phyloP scores from a whole-genome alignment of 1,140 invertebrate genomes.

The Orussus abietinus region DNA sequence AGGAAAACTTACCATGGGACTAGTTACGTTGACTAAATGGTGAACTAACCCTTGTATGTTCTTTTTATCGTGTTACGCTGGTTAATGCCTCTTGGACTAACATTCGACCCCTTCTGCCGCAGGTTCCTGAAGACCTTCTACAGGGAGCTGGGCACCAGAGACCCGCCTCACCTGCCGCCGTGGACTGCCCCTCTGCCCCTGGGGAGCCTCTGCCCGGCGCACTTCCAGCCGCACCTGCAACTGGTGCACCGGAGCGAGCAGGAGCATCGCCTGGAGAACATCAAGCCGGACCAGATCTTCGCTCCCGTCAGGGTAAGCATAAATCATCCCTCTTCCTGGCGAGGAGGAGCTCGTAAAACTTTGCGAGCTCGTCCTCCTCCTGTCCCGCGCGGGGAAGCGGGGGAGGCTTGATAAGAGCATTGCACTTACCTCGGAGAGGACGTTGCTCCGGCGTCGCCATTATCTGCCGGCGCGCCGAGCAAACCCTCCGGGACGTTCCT shows the following conservation, averaged over 20 bases:
- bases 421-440: too few relatives aligned
- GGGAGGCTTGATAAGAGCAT: too few relatives aligned
- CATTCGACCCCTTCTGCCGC: slow-evolving; percentile 12
- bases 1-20: too few relatives aligned
- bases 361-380: background rate
- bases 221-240: slow-evolving; percentile 51
- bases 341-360: background rate
- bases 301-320: slow-evolving; percentile 46
- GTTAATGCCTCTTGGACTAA: too few relatives aligned
- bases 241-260: slow-evolving; percentile 43
- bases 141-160: slow-evolving; percentile 46
- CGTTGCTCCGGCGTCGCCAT: too few relatives aligned
- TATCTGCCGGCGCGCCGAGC: too few relatives aligned
- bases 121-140: slow-evolving; percentile 51
- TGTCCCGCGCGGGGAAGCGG: too few relatives aligned
- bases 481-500: too few relatives aligned
- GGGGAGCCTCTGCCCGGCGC: slow-evolving; percentile 47
- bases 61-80: too few relatives aligned
- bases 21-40: too few relatives aligned
- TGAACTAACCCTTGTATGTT: too few relatives aligned
- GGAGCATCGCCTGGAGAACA: slow-evolving; percentile 43
- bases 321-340: slow-evolving; percentile 1
- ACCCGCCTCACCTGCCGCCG: slow-evolving; percentile 43
- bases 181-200: slow-evolving; percentile 48
- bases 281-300: slow-evolving; percentile 51